Conservation (phyloP, 2,113 vertebrate genomes). For the Limanda limanda region DNA sequence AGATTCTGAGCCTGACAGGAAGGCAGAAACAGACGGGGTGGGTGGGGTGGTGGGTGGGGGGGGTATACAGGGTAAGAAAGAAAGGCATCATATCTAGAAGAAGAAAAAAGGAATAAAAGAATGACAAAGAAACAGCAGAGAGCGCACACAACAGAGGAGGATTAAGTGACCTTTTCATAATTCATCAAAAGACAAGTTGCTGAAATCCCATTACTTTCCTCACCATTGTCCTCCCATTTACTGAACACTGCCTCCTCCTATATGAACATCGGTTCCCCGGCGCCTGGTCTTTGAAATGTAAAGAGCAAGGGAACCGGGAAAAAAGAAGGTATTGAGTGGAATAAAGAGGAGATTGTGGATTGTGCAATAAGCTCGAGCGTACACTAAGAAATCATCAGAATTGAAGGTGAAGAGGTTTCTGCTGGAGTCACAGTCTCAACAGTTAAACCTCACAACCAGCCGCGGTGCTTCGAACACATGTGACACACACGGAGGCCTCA, state of each 20-base stretch:
- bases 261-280: conserved; percentile 17
- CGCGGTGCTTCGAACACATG: no score
- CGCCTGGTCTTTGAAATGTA: conserved; percentile 52
- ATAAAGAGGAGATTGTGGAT: conserved; percentile 26
- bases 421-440: no score
- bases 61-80: conserved; percentile 10
- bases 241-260: conserved; percentile 27
- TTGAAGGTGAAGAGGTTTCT: no score
- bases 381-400: no score
- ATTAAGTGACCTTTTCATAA: conserved; percentile 66
- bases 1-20: conserved; percentile 64
- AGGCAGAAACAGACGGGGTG: conserved; percentile 27
- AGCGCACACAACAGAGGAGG: conserved; percentile 24
- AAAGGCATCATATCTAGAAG: conserved; percentile 15
- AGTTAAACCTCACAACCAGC: no score
- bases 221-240: conserved; percentile 11
- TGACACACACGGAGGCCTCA: no score
- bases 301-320: conserved; percentile 9
- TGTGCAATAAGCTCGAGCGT: no score
- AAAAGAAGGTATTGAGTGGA: conserved; percentile 27
- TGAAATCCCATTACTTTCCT: conserved; percentile 33
- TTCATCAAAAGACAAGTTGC: conserved; percentile 56
- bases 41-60: not conserved
- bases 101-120: conserved; percentile 9
- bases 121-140: conserved; percentile 30